Percentiles rank a stretch among this genome's conserved stretches.
These are phyloP conservation scores for Acipenser ruthenus DNA, from an alignment of 2,797 vertebrate species.

Conservation along the genomic window DNA sequence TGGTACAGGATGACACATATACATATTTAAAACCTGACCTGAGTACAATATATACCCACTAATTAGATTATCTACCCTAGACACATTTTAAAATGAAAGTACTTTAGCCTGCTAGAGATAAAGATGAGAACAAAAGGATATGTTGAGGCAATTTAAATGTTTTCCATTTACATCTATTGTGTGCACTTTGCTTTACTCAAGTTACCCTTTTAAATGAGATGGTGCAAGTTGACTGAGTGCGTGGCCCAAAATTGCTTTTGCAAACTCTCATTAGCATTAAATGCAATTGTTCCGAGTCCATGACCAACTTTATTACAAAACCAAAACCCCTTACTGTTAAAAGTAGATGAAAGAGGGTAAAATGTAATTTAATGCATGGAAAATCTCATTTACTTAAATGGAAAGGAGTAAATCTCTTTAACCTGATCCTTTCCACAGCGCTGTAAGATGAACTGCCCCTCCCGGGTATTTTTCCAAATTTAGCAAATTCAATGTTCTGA, in stretches of 20 bases:
- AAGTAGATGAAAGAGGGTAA: conserved; percentile 42
- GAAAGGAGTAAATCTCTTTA: conserved; percentile 29
- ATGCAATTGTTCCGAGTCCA: conserved; percentile 36
- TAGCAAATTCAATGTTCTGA: no score
- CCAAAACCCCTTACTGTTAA: conserved; percentile 41
- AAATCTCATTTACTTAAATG: conserved; percentile 46
- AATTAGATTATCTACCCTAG: background rate
- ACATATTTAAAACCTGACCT: background rate
- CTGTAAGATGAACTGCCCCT: background rate
- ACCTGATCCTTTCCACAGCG: conserved; percentile 4
- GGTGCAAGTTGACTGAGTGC: conserved; percentile 9
- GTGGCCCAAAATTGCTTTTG: conserved; percentile 29
- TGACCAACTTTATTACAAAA: conserved; percentile 32
- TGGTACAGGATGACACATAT: background rate
- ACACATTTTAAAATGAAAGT: background rate
- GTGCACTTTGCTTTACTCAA: conserved; percentile 9
- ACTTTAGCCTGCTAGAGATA: background rate
- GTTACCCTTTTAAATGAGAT: conserved; percentile 6
- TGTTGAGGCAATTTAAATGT: conserved; percentile 13
- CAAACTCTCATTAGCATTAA: conserved; percentile 38
- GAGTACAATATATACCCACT: background rate
- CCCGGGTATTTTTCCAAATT: no score
- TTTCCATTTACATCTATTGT: conserved; percentile 12
- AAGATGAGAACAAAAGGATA: conserved; percentile 2
- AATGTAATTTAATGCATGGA: conserved; percentile 60